A percentile compares a stretch with the other conserved stretches of the same genome.
Evolutionary conservation across 1,140 invertebrate species (phyloP).

Genomic region (Teleopsis dalmanni): DNA sequence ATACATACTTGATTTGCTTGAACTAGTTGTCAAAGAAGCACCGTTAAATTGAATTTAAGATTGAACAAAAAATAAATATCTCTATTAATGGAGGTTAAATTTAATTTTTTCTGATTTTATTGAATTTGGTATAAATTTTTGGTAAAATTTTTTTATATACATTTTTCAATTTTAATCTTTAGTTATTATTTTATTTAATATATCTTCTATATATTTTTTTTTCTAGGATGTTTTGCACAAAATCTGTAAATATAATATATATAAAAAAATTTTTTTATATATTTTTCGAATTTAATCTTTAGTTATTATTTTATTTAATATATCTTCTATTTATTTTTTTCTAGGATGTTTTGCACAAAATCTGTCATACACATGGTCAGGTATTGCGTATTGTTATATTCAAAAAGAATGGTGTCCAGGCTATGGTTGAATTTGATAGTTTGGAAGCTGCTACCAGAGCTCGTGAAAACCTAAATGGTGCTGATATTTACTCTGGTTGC

Average conservation of each 20-base stretch:
- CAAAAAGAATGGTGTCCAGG: constrained; percentile 97
- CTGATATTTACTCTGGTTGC: constrained; percentile 98
- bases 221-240: not conserved
- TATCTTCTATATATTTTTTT: not conserved
- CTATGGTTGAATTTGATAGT: constrained; percentile 98
- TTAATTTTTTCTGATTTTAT: too few species aligned
- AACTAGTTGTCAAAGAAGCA: too few species aligned
- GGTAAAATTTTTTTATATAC: not conserved
- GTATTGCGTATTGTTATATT: constrained; percentile 98
- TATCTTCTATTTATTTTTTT: constrained; percentile 50
- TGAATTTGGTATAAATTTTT: too few species aligned
- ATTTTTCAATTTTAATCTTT: not conserved
- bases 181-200: not conserved
- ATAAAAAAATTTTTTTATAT: not conserved
- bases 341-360: constrained; percentile 96
- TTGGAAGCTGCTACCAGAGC: constrained; percentile 91
- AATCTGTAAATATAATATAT: not conserved
- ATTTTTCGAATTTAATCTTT: not conserved
- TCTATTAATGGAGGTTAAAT: too few species aligned
- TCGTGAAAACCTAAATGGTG: constrained; percentile 91
- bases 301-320: not conserved
- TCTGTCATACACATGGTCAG: constrained; percentile 87
- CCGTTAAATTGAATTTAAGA: too few species aligned
- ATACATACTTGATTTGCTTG: too few species aligned
- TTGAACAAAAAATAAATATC: too few species aligned